phyloP scores from a whole-genome alignment of 1,140 invertebrate genomes.

The Nasonia longicornis region DNA sequence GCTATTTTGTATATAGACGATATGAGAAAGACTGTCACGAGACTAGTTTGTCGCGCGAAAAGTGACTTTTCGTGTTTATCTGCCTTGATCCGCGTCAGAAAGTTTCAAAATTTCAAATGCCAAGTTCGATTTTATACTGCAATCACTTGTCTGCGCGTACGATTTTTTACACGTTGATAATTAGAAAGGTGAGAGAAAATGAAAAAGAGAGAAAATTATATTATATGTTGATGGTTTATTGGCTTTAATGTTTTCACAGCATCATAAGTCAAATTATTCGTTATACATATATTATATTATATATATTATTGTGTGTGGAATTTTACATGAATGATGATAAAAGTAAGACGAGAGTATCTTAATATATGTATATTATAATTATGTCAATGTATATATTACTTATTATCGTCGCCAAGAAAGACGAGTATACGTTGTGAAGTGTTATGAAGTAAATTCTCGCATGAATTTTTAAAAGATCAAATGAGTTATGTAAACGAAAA shows the following conservation, averaged over 20 bases:
- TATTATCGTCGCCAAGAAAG: constrained; percentile 3
- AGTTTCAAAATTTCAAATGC: background rate
- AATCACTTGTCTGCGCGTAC: background rate
- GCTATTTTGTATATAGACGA: constrained; percentile 15
- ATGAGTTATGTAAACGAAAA: constrained; percentile 6
- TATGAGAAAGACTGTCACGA: constrained; percentile 12
- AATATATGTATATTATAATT: constrained; percentile 34
- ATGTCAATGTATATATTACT: constrained; percentile 37
- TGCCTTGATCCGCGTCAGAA: background rate
- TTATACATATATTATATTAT: constrained; percentile 29
- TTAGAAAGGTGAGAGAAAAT: background rate
- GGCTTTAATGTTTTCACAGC: constrained; percentile 7
- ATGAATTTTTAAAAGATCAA: constrained; percentile 17
- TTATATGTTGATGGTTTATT: constrained; percentile 1
- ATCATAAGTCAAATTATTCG: constrained; percentile 21
- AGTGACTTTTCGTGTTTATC: background rate
- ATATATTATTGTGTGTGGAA: constrained; percentile 32
- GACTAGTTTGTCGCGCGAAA: background rate
- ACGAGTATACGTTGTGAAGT: constrained; percentile 28
- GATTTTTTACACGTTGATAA: background rate
- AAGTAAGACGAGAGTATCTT: constrained; percentile 15
- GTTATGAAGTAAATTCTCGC: constrained; percentile 25
- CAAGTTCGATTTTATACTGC: constrained; percentile 2
- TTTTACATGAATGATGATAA: constrained; percentile 13
- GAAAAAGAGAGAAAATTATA: background rate